Evolutionary conservation across 2,888 invertebrate species (phyloP), one percentile per base, ranked within the genome.

Genomic region (Dusona sp.): DNA sequence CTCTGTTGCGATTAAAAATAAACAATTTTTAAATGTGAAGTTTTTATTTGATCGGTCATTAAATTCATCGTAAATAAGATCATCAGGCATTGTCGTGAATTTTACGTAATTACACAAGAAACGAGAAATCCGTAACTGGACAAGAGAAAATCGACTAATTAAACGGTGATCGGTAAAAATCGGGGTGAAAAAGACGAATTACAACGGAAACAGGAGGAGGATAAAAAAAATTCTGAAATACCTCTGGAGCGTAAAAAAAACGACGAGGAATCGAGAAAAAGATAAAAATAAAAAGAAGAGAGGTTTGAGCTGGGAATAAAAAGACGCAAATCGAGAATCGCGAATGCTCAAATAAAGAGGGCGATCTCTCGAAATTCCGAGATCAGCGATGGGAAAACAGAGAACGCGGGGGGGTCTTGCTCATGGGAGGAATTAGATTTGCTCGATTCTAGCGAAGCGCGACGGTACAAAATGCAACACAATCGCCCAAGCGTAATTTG

Each of bases 401-500:
- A 64, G 36, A 61, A 64, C 42, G 51, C 73, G 79, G 42, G 73
- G 81, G 84, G 72, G 79, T 86, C 86, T 61, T 74, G 85, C 77
- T 48, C 51, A 29, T 16, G 82, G 19, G 36, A 87, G 86, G 88
- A 87, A 87, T 87, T 87, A 90, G 87, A 88, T 93, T 93, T 92
- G 91, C 92, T 92, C 91, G 90, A 87, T 89, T 91, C 91, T 91
- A 92, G 91, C 91, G 91, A 92, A 93, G 91, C 92, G 92, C 91
- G 89, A 92, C 92, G 93, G 54, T 89, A 90, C 91, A 93, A 91
- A 93, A 92, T 93, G 92, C 93, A 92, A 92, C 91, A 91, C 92
- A 91, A 93, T 93, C 91, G 90, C 87, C 87, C 88, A 89, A 79
- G 86, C 79, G 92, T 92, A 92, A 93, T 93, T 93, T 91, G 91